Evolutionary conservation across 2,797 vertebrate species (phyloP).

Genomic region (Hirundo rustica): DNA sequence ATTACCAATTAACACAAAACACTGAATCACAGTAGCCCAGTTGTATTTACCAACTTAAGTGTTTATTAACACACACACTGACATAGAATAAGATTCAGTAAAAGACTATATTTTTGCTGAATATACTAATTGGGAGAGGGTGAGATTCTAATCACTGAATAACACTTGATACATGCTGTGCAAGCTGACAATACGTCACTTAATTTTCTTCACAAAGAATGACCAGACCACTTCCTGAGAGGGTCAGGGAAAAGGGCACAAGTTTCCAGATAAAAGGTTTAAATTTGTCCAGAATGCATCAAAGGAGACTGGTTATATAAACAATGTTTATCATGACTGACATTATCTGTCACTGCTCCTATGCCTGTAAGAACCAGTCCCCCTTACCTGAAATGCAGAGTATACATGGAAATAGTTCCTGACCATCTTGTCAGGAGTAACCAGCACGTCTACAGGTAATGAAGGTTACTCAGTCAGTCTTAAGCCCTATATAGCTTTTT

Average conservation of each 20-base stretch:
- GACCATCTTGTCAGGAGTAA: not conserved
- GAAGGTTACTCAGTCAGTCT: not conserved
- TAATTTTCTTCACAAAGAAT: not conserved
- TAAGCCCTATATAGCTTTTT: not conserved
- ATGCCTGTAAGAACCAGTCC: not conserved
- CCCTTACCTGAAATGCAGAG: not conserved
- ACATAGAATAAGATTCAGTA: not conserved
- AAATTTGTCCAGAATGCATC: not conserved
- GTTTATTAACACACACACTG: not conserved
- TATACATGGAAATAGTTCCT: not conserved
- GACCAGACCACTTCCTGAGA: not conserved
- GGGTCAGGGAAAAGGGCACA: not conserved
- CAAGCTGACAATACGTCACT: not conserved
- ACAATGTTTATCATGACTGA: not conserved
- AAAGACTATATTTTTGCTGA: not conserved
- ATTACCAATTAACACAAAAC: not conserved
- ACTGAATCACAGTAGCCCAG: not conserved
- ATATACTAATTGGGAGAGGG: fast-evolving
- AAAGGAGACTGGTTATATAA: not conserved
- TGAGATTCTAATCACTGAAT: not conserved
- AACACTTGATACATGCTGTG: not conserved
- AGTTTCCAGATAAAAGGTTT: not conserved
- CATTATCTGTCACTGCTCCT: not conserved
- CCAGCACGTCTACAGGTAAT: not conserved
- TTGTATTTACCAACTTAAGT: not conserved